Evolutionary conservation across 2,888 invertebrate species (phyloP).

Genomic region (Gisinianus flammeolus): DNA sequence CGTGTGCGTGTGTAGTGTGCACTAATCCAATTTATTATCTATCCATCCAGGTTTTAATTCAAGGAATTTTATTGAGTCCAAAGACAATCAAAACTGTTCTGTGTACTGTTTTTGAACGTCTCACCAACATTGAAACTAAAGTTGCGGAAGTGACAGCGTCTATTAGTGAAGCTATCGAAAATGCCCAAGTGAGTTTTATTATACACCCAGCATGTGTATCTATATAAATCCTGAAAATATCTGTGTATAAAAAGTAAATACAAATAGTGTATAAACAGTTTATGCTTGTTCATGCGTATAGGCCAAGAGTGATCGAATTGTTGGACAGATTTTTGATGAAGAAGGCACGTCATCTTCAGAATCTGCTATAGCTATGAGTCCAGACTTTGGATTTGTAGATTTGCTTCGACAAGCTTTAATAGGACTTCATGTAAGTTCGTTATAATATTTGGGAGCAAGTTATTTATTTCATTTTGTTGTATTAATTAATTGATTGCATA

Average conservation of each 20-base stretch:
- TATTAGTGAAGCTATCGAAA: conserved; percentile 35
- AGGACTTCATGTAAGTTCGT: conserved; percentile 73
- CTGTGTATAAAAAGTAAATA: no score
- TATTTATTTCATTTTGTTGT: no score
- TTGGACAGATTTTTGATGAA: conserved; percentile 42
- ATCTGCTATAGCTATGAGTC: conserved; percentile 65
- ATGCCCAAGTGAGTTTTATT: conserved; percentile 36
- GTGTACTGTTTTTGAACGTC: conserved; percentile 46
- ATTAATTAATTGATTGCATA: no score
- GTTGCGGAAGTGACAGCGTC: conserved; percentile 49
- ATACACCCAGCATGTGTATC: no score
- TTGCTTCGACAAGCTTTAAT: conserved; percentile 78
- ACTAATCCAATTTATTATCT: no score
- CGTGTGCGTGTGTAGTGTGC: no score
- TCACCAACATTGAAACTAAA: conserved; percentile 52
- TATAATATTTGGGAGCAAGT: no score
- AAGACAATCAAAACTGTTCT: conserved; percentile 45
- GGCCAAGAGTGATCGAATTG: conserved; percentile 33
- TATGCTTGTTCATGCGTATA: no score
- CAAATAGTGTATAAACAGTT: no score
- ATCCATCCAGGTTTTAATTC: conserved; percentile 47
- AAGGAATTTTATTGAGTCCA: conserved; percentile 49
- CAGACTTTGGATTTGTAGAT: conserved; percentile 76
- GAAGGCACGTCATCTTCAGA: conserved; percentile 20
- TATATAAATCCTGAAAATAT: no score